Evolutionary conservation across 1,140 invertebrate genomes (phyloP).

Genomic region (Sarcophaga peregrina): DNA sequence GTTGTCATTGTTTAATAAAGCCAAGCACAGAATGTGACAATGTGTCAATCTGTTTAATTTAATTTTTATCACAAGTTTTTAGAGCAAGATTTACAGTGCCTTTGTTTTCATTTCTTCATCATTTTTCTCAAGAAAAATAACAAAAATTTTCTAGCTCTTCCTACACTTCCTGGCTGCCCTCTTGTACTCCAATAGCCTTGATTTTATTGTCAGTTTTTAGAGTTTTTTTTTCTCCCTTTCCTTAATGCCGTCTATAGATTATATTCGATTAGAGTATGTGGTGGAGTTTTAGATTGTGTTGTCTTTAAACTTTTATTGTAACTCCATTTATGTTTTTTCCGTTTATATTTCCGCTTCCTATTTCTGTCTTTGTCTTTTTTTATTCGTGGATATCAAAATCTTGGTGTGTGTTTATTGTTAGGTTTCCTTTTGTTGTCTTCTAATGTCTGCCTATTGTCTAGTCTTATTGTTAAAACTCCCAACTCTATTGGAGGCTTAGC

Average conservation of each 20-base stretch:
- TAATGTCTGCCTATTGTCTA: conserved; percentile 36
- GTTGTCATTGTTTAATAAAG: background rate
- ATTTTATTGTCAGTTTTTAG: background rate
- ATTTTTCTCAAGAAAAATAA: conserved; percentile 16
- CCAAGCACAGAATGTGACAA: background rate
- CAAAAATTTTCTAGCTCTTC: background rate
- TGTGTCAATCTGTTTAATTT: conserved; percentile 40
- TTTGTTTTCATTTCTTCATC: conserved; percentile 2
- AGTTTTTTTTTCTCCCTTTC: background rate
- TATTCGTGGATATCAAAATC: no score
- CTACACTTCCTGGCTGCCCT: background rate
- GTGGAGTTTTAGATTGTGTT: conserved; percentile 23
- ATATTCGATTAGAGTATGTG: conserved; percentile 19
- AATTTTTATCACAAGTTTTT: conserved; percentile 31
- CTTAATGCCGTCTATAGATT: background rate
- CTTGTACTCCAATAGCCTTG: background rate
- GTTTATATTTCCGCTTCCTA: conserved; percentile 39
- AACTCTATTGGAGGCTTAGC: conserved; percentile 33
- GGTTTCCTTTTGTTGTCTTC: background rate
- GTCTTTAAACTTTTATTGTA: conserved; percentile 13
- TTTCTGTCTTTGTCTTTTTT: background rate
- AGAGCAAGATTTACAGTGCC: background rate
- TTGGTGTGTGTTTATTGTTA: no score
- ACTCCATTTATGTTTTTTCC: conserved; percentile 36
- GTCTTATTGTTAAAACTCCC: background rate